These are phyloP conservation scores for Carabus problematicus DNA, from an alignment of 2,888 invertebrate species.

Conservation along the genomic window DNA sequence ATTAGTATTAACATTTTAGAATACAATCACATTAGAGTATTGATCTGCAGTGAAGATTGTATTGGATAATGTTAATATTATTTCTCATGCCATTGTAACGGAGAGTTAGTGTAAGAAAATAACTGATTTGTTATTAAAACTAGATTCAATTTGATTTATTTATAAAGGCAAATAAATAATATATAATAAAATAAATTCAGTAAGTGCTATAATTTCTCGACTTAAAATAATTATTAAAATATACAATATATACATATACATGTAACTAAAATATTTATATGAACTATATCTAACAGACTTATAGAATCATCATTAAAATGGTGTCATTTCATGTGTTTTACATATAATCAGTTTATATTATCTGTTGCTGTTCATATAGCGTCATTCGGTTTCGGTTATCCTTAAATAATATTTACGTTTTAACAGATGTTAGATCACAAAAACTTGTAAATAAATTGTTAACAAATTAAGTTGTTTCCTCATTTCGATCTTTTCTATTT, in stretches of 20 bases:
- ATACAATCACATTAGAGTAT: no score
- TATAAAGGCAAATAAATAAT: constrained; percentile 37
- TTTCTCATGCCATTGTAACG: no score
- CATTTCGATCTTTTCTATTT: no score
- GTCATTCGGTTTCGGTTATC: not conserved
- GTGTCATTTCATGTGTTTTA: constrained; percentile 15
- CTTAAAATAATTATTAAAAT: constrained; percentile 32
- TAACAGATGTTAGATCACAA: constrained; percentile 13
- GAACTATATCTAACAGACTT: constrained; percentile 42
- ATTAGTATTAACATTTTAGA: no score
- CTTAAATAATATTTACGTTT: constrained; percentile 14
- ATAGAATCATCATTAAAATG: constrained; percentile 31
- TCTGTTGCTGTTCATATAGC: constrained; percentile 3
- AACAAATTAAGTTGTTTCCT: not conserved
- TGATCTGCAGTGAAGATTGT: no score
- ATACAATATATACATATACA: constrained; percentile 42
- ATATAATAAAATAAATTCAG: constrained; percentile 32
- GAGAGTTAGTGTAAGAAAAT: not conserved
- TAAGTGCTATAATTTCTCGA: constrained; percentile 35
- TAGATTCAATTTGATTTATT: constrained; percentile 19
- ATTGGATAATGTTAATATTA: no score
- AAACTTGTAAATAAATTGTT: not conserved
- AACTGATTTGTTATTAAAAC: constrained; percentile 5
- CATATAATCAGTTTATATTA: constrained; percentile 7
- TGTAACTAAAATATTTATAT: constrained; percentile 29